These are phyloP conservation scores for Myotis davidii DNA, from an alignment of 2,113 vertebrate species.

Conservation along the genomic window DNA sequence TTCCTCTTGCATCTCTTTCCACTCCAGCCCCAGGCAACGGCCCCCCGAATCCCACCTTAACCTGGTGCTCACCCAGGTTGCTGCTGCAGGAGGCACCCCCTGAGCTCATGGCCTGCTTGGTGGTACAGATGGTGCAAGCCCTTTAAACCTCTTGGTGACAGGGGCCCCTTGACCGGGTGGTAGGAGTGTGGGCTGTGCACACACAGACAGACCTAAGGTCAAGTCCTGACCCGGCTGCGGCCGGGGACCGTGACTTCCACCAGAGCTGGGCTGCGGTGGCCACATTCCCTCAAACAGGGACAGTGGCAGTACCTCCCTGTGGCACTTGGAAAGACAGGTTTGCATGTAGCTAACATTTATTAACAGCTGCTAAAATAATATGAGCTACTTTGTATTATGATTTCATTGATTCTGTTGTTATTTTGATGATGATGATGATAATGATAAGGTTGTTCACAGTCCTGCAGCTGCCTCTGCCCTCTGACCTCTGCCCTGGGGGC, in stretches of 20 bases:
- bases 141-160: background rate
- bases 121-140: rapidly evolving
- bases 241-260: rapidly evolving
- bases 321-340: background rate
- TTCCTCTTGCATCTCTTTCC: too few relatives aligned
- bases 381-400: background rate
- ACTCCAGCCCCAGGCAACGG: too few relatives aligned
- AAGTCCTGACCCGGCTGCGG: rapidly evolving
- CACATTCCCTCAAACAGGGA: background rate
- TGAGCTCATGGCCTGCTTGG: rapidly evolving
- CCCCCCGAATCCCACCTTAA: background rate
- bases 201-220: background rate
- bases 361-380: background rate
- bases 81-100: background rate
- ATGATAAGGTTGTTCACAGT: background rate
- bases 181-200: background rate
- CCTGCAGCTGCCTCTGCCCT: conserved; percentile 1
- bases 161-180: background rate
- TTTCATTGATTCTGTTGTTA: background rate
- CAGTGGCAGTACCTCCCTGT: rapidly evolving
- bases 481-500: background rate
- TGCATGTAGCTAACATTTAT: background rate
- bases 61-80: background rate
- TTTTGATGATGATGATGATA: background rate
- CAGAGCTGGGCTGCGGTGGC: background rate